phyloP scores from a whole-genome alignment of 1,140 invertebrate genomes.

The Neelides sp. region DNA sequence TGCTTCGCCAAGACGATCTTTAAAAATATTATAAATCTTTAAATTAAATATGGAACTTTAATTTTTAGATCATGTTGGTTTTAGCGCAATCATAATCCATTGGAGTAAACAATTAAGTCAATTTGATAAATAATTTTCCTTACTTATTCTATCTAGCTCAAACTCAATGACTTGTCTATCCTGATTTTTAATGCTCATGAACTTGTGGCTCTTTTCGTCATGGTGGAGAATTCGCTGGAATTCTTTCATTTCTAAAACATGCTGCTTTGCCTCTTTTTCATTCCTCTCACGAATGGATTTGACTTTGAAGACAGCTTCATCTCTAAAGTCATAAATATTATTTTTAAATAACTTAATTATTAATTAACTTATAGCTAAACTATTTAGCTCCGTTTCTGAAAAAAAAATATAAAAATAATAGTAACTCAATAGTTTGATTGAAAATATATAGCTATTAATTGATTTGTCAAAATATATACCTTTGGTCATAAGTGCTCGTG shows the following conservation, averaged over 20 bases:
- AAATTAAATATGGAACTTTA: neutral
- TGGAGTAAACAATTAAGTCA: no score
- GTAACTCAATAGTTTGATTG: neutral
- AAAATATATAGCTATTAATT: no score
- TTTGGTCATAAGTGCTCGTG: neutral
- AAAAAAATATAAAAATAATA: neutral
- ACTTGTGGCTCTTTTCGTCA: neutral
- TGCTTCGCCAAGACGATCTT: neutral
- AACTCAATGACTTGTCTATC: neutral
- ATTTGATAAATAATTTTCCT: neutral
- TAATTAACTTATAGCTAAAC: no score
- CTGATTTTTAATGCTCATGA: neutral
- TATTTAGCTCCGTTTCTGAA: no score
- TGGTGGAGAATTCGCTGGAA: neutral
- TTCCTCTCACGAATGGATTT: slow-evolving; percentile 4
- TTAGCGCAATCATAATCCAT: no score
- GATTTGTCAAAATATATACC: neutral
- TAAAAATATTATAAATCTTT: neutral
- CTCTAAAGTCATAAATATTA: neutral
- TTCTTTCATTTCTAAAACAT: slow-evolving; percentile 10
- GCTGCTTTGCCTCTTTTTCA: slow-evolving; percentile 4
- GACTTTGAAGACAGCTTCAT: neutral
- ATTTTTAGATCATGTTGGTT: no score
- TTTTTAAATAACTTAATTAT: no score
- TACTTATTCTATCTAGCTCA: neutral